Evolutionary conservation across 2,113 vertebrate species (phyloP).

Genomic region (Archocentrus centrarchus): DNA sequence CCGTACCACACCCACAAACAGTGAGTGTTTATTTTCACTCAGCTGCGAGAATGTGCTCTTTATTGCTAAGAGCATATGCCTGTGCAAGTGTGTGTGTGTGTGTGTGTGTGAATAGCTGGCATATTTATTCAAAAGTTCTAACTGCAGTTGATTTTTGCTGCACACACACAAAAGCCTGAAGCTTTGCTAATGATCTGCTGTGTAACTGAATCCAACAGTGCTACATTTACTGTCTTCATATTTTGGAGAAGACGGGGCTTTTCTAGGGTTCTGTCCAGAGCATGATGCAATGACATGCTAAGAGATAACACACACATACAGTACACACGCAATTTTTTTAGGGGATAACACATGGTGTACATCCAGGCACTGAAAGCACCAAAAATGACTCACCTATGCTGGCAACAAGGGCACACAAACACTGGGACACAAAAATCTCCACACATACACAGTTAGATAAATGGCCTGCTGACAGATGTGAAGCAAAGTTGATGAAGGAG

Average conservation of each 20-base stretch:
- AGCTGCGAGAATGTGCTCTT: neutral
- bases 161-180: neutral
- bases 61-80: neutral
- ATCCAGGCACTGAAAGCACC: neutral
- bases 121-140: neutral
- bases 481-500: constrained; percentile 16
- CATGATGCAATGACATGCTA: neutral
- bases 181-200: constrained; percentile 12
- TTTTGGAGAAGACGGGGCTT: neutral
- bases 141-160: neutral
- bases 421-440: neutral
- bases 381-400: constrained; percentile 8
- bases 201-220: constrained; percentile 16
- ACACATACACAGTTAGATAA: neutral
- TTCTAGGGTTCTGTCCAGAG: neutral
- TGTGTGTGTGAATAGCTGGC: neutral
- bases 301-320: neutral
- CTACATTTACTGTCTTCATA: neutral
- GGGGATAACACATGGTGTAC: constrained; percentile 20
- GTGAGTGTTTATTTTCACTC: constrained; percentile 43
- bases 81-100: neutral
- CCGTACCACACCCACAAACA: constrained; percentile 23
- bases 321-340: neutral
- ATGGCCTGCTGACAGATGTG: constrained; percentile 31
- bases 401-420: neutral